Evolutionary conservation across 2,888 invertebrate species (phyloP).

Genomic region (Epirrita christyi): DNA sequence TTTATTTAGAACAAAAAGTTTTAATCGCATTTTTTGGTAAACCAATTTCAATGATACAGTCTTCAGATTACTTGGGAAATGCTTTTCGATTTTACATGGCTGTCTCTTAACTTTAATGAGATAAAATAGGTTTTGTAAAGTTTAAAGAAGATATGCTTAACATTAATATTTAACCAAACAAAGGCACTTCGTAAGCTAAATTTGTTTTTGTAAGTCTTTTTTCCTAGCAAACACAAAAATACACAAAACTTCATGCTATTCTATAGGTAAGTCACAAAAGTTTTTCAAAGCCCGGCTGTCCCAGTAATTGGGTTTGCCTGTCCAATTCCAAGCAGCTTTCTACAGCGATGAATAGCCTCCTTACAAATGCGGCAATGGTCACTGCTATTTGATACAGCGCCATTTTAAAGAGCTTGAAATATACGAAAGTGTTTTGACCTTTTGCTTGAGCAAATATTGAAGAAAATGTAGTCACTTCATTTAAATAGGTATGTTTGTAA

Average conservation of each 20-base stretch:
- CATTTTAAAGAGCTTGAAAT: conserved; percentile 17
- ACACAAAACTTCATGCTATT: not conserved
- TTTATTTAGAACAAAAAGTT: conserved; percentile 40
- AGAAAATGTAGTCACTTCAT: conserved; percentile 12
- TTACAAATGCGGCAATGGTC: conserved; percentile 31
- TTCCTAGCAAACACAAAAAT: not conserved
- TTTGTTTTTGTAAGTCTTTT: not conserved
- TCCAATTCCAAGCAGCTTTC: conserved; percentile 31
- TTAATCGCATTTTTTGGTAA: conserved; percentile 34
- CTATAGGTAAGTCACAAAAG: conserved; percentile 19
- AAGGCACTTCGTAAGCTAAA: not conserved
- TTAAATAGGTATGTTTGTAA: not conserved
- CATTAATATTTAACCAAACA: not conserved
- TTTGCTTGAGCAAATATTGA: conserved; percentile 8
- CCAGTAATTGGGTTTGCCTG: conserved; percentile 39
- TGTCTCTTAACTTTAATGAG: conserved; percentile 11
- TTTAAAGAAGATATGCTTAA: not conserved
- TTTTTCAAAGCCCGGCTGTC: conserved; percentile 21
- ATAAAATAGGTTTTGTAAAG: conserved; percentile 6
- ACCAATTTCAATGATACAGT: conserved; percentile 37
- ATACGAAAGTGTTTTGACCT: conserved; percentile 6
- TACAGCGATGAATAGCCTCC: conserved; percentile 21
- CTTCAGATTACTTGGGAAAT: conserved; percentile 26
- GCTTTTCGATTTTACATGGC: conserved; percentile 23
- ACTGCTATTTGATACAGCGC: conserved; percentile 17